These are phyloP conservation scores for Ia io DNA, from an alignment of 2,113 vertebrate genomes.

Conservation along the genomic window DNA sequence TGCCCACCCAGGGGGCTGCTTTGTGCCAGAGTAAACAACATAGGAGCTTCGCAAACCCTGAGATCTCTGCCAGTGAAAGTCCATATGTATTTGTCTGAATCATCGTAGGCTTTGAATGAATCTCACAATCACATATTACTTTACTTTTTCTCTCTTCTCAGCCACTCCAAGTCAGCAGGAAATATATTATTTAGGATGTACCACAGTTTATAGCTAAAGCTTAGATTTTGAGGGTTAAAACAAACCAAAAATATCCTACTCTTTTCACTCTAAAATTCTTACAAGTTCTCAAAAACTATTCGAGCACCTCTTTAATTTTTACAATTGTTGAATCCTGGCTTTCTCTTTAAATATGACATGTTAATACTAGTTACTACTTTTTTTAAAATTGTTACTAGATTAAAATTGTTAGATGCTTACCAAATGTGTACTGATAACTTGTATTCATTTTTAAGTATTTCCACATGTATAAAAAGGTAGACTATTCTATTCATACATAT, in stretches of 20 bases:
- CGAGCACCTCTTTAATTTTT: background rate
- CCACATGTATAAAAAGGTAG: background rate
- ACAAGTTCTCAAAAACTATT: background rate
- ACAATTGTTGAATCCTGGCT: background rate
- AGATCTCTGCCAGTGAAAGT: background rate
- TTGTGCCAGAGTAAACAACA: background rate
- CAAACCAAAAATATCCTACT: background rate
- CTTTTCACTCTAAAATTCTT: background rate
- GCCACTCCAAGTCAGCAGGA: background rate
- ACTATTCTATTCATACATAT: background rate
- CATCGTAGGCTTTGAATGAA: background rate
- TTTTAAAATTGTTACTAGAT: background rate
- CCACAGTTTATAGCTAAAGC: background rate
- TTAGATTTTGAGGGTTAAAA: background rate
- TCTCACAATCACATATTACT: background rate
- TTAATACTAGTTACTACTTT: background rate
- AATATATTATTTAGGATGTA: background rate
- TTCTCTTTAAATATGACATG: background rate
- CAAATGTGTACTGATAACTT: background rate
- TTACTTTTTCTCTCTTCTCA: background rate
- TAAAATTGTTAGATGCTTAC: background rate
- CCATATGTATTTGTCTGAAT: background rate
- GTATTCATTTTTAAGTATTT: background rate
- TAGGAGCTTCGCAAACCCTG: too few relatives aligned
- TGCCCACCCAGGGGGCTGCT: background rate